Conservation (phyloP, 2,797 vertebrate genomes). For the Mycteria americana region DNA sequence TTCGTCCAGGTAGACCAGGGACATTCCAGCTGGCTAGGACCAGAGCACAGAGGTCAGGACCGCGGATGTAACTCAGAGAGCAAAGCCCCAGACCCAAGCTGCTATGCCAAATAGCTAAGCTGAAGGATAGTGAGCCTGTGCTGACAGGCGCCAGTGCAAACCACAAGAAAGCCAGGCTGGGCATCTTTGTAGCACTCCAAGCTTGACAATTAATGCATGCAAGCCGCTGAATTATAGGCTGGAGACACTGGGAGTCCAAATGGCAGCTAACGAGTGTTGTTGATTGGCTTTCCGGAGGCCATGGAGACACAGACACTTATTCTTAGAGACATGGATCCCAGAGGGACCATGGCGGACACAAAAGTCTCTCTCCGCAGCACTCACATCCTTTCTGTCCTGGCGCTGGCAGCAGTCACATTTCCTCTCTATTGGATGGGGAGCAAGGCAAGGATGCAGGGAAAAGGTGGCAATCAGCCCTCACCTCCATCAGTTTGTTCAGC, state of each 20-base stretch:
- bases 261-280: slow-evolving; percentile 43
- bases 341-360: background rate
- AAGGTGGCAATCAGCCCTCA: background rate
- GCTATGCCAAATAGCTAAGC: background rate
- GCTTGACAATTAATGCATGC: slow-evolving; percentile 53
- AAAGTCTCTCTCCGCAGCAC: slow-evolving; percentile 5
- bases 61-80: accelerated
- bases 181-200: slow-evolving; percentile 44
- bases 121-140: background rate
- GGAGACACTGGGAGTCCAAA: slow-evolving; percentile 61
- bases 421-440: background rate
- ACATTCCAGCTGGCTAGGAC: background rate
- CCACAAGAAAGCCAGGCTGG: slow-evolving; percentile 61
- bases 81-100: background rate
- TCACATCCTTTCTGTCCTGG: background rate
- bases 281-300: slow-evolving; percentile 67
- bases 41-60: background rate
- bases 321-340: slow-evolving; percentile 50
- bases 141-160: slow-evolving; percentile 58
- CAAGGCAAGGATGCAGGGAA: background rate
- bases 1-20: accelerated
- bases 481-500: accelerated
- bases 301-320: slow-evolving; percentile 65
- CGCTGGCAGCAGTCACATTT: background rate
- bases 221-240: slow-evolving; percentile 66